Conservation (phyloP, 2,113 vertebrate species). For the Caranx melampygus region DNA sequence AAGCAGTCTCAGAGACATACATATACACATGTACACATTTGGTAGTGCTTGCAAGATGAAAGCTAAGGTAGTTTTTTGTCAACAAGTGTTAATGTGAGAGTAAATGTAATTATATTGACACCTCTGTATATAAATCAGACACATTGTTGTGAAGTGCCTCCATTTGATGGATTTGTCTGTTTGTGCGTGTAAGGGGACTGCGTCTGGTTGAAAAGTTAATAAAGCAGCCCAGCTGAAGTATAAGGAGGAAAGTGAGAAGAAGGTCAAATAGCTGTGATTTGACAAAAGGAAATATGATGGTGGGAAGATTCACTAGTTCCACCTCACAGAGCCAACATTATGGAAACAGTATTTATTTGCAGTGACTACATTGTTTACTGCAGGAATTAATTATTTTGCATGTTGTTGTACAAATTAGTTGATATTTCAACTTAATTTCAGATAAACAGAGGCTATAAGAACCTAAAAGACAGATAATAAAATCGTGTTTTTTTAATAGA, state of each 20-base stretch:
- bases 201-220: slow-evolving; percentile 40
- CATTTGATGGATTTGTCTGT: slow-evolving; percentile 34
- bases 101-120: slow-evolving; percentile 59
- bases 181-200: slow-evolving; percentile 27
- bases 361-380: neutral
- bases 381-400: neutral
- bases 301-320: neutral
- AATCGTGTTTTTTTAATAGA: neutral
- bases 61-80: slow-evolving; percentile 61
- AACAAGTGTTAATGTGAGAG: slow-evolving; percentile 54
- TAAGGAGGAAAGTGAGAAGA: slow-evolving; percentile 2
- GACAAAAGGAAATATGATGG: slow-evolving; percentile 12
- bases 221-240: slow-evolving; percentile 9
- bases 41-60: slow-evolving; percentile 59
- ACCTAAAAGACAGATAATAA: no score
- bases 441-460: neutral
- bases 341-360: neutral
- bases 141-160: slow-evolving; percentile 49
- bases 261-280: slow-evolving; percentile 31
- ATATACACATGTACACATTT: slow-evolving; percentile 1
- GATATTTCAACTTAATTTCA: neutral
- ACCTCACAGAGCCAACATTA: neutral
- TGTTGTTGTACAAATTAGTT: neutral
- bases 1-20: slow-evolving; percentile 21
- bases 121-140: slow-evolving; percentile 50